phyloP scores from a whole-genome alignment of 2,113 vertebrate species.

The Myxocyprinus asiaticus region DNA sequence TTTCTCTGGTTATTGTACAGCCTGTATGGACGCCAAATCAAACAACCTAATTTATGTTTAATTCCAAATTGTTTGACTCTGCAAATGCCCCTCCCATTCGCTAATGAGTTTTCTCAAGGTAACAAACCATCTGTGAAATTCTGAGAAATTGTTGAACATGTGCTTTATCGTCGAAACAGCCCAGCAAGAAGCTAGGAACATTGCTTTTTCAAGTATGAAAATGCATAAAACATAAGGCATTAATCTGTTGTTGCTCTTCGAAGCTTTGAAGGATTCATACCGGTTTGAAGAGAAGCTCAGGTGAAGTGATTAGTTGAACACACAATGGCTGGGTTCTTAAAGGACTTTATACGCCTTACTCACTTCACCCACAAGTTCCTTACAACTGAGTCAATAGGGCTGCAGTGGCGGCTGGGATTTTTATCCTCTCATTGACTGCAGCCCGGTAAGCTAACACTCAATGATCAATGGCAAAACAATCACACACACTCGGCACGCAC shows the following conservation, averaged over 20 bases:
- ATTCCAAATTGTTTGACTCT: too few species aligned
- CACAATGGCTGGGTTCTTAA: background rate
- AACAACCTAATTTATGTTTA: too few species aligned
- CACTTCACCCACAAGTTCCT: background rate
- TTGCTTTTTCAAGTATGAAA: constrained; percentile 6
- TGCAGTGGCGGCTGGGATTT: background rate
- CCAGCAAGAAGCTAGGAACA: too few species aligned
- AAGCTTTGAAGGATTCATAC: constrained; percentile 19
- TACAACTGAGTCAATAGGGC: background rate
- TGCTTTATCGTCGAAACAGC: too few species aligned
- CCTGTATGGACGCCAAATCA: too few species aligned
- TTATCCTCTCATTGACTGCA: background rate
- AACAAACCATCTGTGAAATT: too few species aligned
- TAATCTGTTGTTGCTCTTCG: constrained; percentile 1
- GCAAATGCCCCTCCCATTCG: too few species aligned
- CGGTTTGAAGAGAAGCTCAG: constrained; percentile 22
- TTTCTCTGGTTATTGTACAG: too few species aligned
- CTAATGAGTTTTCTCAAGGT: too few species aligned
- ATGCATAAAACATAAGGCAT: constrained; percentile 27
- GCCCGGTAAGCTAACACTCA: background rate
- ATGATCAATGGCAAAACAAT: constrained; percentile 16
- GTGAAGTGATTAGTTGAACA: constrained; percentile 17
- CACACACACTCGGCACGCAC: background rate
- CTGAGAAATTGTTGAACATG: too few species aligned
- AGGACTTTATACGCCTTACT: background rate